Percentiles rank a stretch among this genome's conserved stretches.
Conservation (phyloP, 2,113 vertebrate species). For the Petaurus breviceps region DNA sequence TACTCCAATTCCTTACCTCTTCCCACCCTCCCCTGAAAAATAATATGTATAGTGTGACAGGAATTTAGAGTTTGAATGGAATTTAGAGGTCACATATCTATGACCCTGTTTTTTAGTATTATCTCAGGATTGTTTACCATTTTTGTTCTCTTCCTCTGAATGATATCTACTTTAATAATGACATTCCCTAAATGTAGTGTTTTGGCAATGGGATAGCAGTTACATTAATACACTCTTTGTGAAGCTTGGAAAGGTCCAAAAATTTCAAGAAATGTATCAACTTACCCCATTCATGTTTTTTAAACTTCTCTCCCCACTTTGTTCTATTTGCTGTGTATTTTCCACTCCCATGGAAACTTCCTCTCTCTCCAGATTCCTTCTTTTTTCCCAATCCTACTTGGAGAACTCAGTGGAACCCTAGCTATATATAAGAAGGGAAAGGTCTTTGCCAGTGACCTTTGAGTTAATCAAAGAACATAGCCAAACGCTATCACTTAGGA, state of each 20-base stretch:
- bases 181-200: not conserved
- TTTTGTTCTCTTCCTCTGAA: not conserved
- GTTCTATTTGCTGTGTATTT: not conserved
- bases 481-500: conserved; percentile 49
- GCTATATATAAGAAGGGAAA: conserved; percentile 41
- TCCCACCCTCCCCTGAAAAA: not conserved
- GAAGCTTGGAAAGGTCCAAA: not conserved
- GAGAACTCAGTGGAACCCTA: not conserved
- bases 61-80: not conserved
- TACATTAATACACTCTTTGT: not conserved
- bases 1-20: not conserved
- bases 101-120: not conserved
- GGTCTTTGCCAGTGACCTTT: conserved; percentile 6
- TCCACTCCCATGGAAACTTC: not conserved
- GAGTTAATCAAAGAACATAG: conserved; percentile 52
- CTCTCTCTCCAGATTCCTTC: conserved; percentile 9
- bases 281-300: not conserved
- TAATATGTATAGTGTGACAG: not conserved
- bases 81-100: not conserved
- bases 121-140: not conserved
- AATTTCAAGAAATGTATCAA: not conserved
- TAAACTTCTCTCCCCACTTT: not conserved
- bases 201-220: not conserved
- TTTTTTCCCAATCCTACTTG: not conserved
- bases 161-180: not conserved